A percentile compares a stretch with the other conserved stretches of the same genome.
Evolutionary conservation across 1,140 invertebrate genomes (phyloP).

Genomic region (Carposina sasakii): DNA sequence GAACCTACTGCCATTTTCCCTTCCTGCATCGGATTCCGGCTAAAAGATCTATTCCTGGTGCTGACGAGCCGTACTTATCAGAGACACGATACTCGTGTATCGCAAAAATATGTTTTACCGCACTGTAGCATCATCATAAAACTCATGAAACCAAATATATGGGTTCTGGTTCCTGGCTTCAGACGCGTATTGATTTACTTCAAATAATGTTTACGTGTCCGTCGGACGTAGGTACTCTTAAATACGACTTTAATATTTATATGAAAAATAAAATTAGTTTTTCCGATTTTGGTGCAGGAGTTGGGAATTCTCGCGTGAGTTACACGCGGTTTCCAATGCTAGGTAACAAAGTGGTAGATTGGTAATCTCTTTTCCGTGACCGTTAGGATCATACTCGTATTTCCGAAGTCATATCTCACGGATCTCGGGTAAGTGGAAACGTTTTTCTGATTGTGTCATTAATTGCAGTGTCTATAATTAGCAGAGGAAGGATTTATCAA

Average conservation of each 20-base stretch:
- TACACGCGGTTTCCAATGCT: no score
- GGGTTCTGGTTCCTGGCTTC: conserved; percentile 32
- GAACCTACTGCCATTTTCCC: no score
- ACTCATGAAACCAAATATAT: conserved; percentile 56
- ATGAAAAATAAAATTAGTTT: neutral
- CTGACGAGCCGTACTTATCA: no score
- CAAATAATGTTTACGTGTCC: conserved; percentile 48
- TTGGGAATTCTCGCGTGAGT: no score
- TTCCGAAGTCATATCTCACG: conserved; percentile 18
- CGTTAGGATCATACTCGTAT: conserved; percentile 15
- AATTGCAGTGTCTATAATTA: no score
- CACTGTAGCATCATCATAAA: conserved; percentile 61
- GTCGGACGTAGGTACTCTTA: conserved; percentile 38
- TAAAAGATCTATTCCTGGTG: no score
- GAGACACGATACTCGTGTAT: conserved; percentile 2
- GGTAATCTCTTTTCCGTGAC: conserved; percentile 19
- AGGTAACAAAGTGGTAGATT: no score
- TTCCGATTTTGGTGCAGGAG: no score
- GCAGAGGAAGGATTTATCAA: no score
- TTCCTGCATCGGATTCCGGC: no score
- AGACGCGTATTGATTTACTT: conserved; percentile 61
- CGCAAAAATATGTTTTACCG: conserved; percentile 50
- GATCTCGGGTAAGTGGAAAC: conserved; percentile 31
- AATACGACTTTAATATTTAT: conserved; percentile 39
- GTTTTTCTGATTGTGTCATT: no score